Percentiles rank a stretch among this genome's conserved stretches.
Evolutionary conservation across 2,113 vertebrate species (phyloP).

Genomic region (Naja naja): DNA sequence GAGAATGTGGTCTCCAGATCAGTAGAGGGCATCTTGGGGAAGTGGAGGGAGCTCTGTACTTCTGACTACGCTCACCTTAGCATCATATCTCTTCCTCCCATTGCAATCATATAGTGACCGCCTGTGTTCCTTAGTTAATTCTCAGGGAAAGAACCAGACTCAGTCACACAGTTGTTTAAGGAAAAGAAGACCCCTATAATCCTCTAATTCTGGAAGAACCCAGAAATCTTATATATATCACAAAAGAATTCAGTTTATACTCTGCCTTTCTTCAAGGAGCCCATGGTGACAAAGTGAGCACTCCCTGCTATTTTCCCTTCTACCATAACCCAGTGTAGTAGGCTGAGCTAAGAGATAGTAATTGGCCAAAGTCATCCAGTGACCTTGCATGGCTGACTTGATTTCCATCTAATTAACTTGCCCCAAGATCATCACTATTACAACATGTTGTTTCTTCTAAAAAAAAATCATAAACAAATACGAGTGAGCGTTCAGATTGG

Average conservation of each 20-base stretch:
- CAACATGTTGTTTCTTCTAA: neutral
- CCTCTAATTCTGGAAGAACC: neutral
- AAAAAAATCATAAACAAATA: neutral
- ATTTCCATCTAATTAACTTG: neutral
- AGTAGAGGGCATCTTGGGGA: neutral
- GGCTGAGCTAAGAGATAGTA: neutral
- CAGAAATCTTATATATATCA: neutral
- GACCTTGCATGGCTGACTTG: neutral
- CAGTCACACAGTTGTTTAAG: neutral
- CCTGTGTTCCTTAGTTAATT: neutral
- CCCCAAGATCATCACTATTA: neutral
- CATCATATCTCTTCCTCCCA: neutral
- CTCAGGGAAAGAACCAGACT: neutral
- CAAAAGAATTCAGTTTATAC: neutral
- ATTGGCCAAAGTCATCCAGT: neutral
- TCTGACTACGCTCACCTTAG: neutral
- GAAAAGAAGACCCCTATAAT: neutral
- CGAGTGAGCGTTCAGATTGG: neutral
- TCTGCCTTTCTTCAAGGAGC: neutral
- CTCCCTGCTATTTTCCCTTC: neutral
- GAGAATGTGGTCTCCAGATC: neutral
- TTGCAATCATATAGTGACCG: neutral
- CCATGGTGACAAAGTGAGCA: neutral
- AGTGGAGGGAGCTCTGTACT: neutral
- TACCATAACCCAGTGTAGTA: neutral